Evolutionary conservation across 2,113 vertebrate genomes (phyloP).

Genomic region (Mionectes macconnelli): DNA sequence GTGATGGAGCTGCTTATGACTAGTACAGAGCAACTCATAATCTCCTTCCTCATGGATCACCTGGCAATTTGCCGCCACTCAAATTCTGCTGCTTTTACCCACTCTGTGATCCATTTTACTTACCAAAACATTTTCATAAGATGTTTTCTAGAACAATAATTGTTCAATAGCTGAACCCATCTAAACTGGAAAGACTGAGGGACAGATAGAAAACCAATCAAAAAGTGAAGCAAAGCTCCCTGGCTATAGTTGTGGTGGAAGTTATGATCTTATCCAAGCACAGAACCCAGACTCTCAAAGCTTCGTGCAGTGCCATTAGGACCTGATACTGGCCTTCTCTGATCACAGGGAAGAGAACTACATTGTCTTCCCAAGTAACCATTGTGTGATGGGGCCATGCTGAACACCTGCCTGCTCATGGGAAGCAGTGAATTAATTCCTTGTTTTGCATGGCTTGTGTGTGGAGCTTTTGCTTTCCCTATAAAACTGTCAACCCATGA

Average conservation of each 20-base stretch:
- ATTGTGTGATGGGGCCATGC: neutral
- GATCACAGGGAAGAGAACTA: neutral
- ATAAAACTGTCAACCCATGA: neutral
- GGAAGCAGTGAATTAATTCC: neutral
- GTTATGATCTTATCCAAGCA: neutral
- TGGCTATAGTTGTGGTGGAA: neutral
- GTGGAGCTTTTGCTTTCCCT: neutral
- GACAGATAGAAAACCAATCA: neutral
- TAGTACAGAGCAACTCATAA: rapidly evolving
- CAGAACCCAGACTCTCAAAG: neutral
- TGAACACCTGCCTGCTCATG: neutral
- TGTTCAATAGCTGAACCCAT: neutral
- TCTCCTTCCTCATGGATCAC: neutral
- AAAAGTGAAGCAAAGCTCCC: neutral
- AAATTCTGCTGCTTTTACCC: neutral
- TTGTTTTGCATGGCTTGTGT: neutral
- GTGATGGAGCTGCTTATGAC: neutral
- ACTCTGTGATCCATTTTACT: neutral
- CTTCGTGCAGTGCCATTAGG: neutral
- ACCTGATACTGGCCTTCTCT: neutral
- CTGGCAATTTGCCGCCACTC: neutral
- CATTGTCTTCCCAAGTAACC: neutral
- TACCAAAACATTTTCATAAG: neutral
- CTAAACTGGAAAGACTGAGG: neutral
- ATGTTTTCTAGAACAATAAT: neutral